Evolutionary conservation across 2,113 vertebrate species (phyloP).

Genomic region (Ranitomeya variabilis): DNA sequence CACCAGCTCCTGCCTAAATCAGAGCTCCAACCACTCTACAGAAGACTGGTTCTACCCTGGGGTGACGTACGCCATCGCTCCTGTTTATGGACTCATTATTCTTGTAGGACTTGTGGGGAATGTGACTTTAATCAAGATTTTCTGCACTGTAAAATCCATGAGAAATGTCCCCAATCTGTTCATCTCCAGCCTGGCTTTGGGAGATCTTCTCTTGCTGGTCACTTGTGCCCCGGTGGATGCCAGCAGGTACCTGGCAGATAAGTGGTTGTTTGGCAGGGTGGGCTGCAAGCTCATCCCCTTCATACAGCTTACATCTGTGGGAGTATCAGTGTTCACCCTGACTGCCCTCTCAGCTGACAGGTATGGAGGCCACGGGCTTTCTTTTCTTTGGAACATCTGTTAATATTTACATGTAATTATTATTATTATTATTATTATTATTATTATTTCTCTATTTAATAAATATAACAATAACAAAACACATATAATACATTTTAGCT

Average conservation of each 20-base stretch:
- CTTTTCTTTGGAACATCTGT: neutral
- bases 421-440: neutral
- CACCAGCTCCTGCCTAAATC: constrained; percentile 68
- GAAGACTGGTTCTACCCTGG: constrained; percentile 77
- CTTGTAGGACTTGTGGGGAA: constrained; percentile 89
- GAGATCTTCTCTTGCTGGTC: constrained; percentile 88
- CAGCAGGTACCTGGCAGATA: constrained; percentile 87
- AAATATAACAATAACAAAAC: neutral
- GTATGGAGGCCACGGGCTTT: constrained; percentile 69
- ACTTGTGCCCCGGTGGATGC: constrained; percentile 97
- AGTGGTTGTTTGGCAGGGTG: constrained; percentile 92
- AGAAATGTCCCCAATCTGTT: constrained; percentile 90
- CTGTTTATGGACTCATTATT: constrained; percentile 84
- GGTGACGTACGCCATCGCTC: constrained; percentile 81
- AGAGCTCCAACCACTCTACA: constrained; percentile 63
- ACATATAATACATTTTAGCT: neutral
- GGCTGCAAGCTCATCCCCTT: constrained; percentile 97
- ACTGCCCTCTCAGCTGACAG: constrained; percentile 96
- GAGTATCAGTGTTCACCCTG: constrained; percentile 96
- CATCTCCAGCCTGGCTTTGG: constrained; percentile 93
- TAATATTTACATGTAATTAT: neutral
- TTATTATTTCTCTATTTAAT: neutral
- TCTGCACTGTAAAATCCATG: constrained; percentile 88
- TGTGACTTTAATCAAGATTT: constrained; percentile 92
- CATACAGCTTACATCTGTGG: constrained; percentile 95